Conservation (phyloP, 2,113 vertebrate genomes). For the Nasalis larvatus region DNA sequence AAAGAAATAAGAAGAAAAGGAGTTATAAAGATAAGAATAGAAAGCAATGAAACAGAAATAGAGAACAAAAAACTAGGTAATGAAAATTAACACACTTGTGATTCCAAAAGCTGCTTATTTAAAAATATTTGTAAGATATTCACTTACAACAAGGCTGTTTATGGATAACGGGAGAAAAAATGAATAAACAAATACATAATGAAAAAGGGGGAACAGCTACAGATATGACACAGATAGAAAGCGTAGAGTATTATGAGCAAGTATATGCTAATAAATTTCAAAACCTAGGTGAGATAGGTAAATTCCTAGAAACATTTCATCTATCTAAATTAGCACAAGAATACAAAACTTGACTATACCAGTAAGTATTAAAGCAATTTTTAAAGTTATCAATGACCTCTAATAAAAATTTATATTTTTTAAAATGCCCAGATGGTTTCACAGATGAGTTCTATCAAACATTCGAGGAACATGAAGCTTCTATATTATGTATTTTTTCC, state of each 20-base stretch:
- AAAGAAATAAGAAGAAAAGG: conserved; percentile 7
- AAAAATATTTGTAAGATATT: background rate
- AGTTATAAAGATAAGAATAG: background rate
- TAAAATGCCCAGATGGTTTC: background rate
- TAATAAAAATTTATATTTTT: background rate
- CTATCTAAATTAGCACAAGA: background rate
- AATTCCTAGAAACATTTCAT: background rate
- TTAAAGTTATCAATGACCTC: background rate
- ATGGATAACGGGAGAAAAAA: background rate
- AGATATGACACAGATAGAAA: background rate
- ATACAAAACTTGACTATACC: background rate
- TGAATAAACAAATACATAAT: background rate
- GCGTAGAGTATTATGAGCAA: background rate
- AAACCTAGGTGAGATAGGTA: background rate
- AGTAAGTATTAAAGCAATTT: conserved; percentile 6
- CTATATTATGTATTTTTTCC: background rate
- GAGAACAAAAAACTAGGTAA: background rate
- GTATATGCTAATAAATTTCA: background rate
- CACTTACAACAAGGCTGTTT: background rate
- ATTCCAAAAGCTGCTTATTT: background rate
- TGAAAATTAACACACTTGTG: background rate
- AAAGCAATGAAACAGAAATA: conserved; percentile 10
- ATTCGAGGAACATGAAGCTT: background rate
- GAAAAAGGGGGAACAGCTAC: background rate
- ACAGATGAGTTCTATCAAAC: background rate